A percentile compares a stretch with the other conserved stretches of the same genome.
Evolutionary conservation across 2,888 invertebrate genomes (phyloP).

Genomic region (Crepidodera aurea): DNA sequence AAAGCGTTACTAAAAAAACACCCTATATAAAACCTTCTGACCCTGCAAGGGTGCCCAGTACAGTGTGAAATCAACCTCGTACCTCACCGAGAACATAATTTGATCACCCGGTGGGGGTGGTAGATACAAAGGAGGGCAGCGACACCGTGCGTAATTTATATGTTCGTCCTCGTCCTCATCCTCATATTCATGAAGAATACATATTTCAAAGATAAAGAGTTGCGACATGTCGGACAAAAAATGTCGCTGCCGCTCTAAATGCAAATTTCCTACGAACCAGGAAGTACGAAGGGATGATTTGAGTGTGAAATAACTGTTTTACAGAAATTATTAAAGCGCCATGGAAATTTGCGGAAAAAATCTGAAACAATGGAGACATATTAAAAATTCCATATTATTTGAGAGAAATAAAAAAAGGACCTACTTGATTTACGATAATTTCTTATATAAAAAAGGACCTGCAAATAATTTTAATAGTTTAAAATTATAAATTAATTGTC

Average conservation of each 20-base stretch:
- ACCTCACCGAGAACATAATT: neutral
- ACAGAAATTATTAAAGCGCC: neutral
- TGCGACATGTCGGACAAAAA: slow-evolving; percentile 2
- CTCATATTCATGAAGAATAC: slow-evolving; percentile 16
- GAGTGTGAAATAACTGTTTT: neutral
- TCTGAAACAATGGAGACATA: too few relatives aligned
- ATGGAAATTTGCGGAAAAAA: neutral
- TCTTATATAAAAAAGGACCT: too few relatives aligned
- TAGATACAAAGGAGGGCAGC: slow-evolving; percentile 1
- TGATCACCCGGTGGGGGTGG: neutral
- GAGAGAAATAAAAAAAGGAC: too few relatives aligned
- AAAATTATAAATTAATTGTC: too few relatives aligned
- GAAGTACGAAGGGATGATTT: neutral
- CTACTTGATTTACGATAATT: too few relatives aligned
- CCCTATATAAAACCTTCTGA: neutral
- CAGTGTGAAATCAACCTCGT: neutral
- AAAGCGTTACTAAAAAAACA: too few relatives aligned
- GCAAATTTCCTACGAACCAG: neutral
- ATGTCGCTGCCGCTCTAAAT: slow-evolving; percentile 4
- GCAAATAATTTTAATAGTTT: too few relatives aligned
- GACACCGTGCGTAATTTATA: slow-evolving; percentile 1
- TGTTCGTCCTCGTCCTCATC: slow-evolving; percentile 3
- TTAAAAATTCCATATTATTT: too few relatives aligned
- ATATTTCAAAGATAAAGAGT: slow-evolving; percentile 17
- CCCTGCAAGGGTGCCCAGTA: neutral